Percentiles rank a stretch among this genome's conserved stretches.
Evolutionary conservation across 2,113 vertebrate species (phyloP).

Genomic region (Leucopsar rothschildi): DNA sequence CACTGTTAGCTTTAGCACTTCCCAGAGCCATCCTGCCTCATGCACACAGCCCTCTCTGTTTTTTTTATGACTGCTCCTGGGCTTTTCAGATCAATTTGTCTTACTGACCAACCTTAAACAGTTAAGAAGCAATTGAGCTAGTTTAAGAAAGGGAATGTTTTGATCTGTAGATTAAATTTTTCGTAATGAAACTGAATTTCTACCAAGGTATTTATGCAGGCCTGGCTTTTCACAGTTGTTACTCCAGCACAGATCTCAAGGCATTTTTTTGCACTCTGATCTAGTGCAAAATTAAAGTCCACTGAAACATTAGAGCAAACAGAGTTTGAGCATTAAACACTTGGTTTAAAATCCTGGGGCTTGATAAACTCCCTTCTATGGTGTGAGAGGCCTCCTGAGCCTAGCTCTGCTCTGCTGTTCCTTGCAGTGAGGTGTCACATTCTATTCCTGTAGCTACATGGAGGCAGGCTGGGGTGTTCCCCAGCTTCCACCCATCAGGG

Average conservation of each 20-base stretch:
- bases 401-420: not conserved
- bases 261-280: not conserved
- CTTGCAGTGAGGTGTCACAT: not conserved
- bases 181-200: slow-evolving; percentile 42
- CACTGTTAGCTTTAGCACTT: slow-evolving; percentile 52
- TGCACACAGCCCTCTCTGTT: not conserved
- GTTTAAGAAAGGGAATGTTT: slow-evolving; percentile 42
- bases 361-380: not conserved
- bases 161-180: slow-evolving; percentile 47
- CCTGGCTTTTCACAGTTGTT: not conserved
- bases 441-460: not conserved
- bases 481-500: not conserved
- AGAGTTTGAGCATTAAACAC: not conserved
- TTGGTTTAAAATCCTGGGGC: not conserved
- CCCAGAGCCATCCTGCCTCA: slow-evolving; percentile 21
- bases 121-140: slow-evolving; percentile 50
- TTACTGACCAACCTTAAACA: slow-evolving; percentile 50
- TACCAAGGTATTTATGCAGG: slow-evolving; percentile 5
- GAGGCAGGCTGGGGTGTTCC: not conserved
- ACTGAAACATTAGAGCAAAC: not conserved
- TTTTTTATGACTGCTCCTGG: slow-evolving; percentile 44
- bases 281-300: slow-evolving; percentile 17
- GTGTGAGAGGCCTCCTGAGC: not conserved
- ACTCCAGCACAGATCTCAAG: slow-evolving; percentile 14
- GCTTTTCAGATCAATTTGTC: slow-evolving; percentile 56